These are phyloP conservation scores for Phalanger gymnotis DNA, from an alignment of 2,797 vertebrate species.

Conservation along the genomic window DNA sequence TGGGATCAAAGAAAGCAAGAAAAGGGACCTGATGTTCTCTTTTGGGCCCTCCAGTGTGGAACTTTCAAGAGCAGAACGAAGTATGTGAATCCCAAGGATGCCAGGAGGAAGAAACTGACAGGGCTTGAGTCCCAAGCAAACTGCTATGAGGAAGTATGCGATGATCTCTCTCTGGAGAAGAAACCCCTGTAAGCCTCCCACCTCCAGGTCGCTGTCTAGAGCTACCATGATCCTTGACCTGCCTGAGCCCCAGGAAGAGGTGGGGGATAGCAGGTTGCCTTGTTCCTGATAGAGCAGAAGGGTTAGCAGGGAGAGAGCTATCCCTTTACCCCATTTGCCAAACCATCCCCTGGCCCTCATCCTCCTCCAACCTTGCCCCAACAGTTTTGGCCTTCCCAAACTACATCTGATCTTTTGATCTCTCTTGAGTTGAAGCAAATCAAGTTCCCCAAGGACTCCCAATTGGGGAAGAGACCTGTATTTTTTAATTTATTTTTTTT, in stretches of 20 bases:
- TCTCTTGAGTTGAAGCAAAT: conserved; percentile 72
- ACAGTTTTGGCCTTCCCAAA: conserved; percentile 70
- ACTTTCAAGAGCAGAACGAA: conserved; percentile 91
- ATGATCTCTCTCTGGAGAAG: conserved; percentile 89
- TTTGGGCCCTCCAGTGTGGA: conserved; percentile 90
- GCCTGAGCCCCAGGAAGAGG: conserved; percentile 29
- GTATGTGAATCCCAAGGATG: conserved; percentile 85
- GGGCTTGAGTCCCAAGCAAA: conserved; percentile 92
- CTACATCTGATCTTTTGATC: conserved; percentile 71
- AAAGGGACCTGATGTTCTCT: conserved; percentile 94
- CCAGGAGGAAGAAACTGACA: conserved; percentile 90
- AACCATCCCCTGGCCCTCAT: conserved; percentile 64
- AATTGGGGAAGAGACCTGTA: conserved; percentile 46
- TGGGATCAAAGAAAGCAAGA: conserved; percentile 94
- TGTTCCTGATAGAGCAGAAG: conserved; percentile 75
- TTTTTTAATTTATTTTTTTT: too few species aligned
- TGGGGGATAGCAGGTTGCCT: conserved; percentile 71
- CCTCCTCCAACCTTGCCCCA: conserved; percentile 54
- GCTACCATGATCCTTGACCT: conserved; percentile 14
- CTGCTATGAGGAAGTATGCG: conserved; percentile 89
- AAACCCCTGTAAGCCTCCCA: conserved; percentile 86
- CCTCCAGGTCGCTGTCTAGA: conserved; percentile 69
- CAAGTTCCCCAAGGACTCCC: conserved; percentile 46
- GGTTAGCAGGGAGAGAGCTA: conserved; percentile 72
- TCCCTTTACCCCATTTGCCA: conserved; percentile 75